Evolutionary conservation across 2,888 invertebrate species (phyloP).

Genomic region (Augochlorella aurata): DNA sequence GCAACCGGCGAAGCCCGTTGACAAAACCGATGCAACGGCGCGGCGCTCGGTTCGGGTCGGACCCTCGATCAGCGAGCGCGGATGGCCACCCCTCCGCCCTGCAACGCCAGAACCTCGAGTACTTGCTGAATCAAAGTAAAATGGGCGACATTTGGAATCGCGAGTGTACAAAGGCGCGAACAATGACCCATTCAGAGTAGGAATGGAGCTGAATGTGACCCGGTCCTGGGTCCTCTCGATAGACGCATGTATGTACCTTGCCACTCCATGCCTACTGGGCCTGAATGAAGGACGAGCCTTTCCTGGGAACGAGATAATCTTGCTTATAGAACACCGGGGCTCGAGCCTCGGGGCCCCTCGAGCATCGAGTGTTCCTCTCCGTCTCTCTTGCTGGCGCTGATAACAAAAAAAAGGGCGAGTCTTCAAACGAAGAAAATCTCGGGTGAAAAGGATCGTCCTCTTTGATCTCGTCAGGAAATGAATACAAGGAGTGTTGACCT

Average conservation of each 20-base stretch:
- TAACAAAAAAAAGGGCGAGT: slow-evolving; percentile 49
- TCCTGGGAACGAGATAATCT: slow-evolving; percentile 76
- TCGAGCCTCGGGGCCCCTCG: slow-evolving; percentile 59
- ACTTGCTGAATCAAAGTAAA: slow-evolving; percentile 54
- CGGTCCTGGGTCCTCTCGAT: slow-evolving; percentile 60
- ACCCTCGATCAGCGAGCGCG: slow-evolving; percentile 24
- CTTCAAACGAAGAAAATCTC: slow-evolving; percentile 60
- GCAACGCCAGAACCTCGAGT: slow-evolving; percentile 23
- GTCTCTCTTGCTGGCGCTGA: slow-evolving; percentile 34
- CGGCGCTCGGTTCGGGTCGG: slow-evolving; percentile 25
- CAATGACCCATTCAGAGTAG: slow-evolving; percentile 73
- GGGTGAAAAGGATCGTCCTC: slow-evolving; percentile 57
- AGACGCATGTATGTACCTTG: slow-evolving; percentile 45
- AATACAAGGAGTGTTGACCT: slow-evolving; percentile 56
- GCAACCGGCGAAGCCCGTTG: slow-evolving; percentile 59
- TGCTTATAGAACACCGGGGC: slow-evolving; percentile 68
- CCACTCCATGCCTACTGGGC: slow-evolving; percentile 60
- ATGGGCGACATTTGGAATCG: slow-evolving; percentile 69
- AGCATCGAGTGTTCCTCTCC: slow-evolving; percentile 43
- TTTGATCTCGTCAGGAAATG: slow-evolving; percentile 58
- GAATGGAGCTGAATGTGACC: slow-evolving; percentile 71
- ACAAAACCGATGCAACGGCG: slow-evolving; percentile 66
- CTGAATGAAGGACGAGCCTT: slow-evolving; percentile 67
- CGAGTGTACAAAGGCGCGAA: slow-evolving; percentile 74
- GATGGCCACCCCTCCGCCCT: slow-evolving; percentile 9